Conservation (phyloP, 1,140 invertebrate genomes). For the Cydia pomonella region DNA sequence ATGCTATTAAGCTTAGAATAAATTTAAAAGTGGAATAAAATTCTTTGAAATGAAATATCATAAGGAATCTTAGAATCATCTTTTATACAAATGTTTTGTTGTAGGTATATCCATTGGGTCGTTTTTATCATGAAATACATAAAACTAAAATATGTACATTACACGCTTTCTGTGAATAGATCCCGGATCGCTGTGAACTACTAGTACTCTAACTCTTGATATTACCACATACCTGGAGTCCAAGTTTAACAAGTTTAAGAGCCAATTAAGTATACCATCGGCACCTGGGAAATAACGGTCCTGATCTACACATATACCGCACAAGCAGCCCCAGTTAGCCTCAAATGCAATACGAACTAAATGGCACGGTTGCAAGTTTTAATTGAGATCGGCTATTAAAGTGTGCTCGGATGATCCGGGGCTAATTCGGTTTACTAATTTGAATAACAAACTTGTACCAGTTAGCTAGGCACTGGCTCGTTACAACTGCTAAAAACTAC, state of each 20-base stretch:
- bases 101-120: too few species aligned
- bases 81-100: too few species aligned
- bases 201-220: too few species aligned
- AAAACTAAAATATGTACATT: too few species aligned
- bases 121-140: too few species aligned
- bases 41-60: too few species aligned
- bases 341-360: constrained; percentile 11
- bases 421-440: constrained; percentile 8
- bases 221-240: not conserved
- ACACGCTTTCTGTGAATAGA: too few species aligned
- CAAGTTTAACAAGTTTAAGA: not conserved
- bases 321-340: constrained; percentile 3
- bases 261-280: not conserved
- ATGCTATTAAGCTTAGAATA: too few species aligned
- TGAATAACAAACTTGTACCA: not conserved
- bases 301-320: not conserved
- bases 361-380: not conserved
- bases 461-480: not conserved
- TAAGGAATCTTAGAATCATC: too few species aligned
- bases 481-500: constrained; percentile 3
- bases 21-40: too few species aligned
- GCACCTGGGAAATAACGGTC: constrained; percentile 18
- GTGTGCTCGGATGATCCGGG: not conserved
- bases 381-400: constrained; percentile 16
- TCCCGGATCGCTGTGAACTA: too few species aligned